Conservation (phyloP, 2,888 invertebrate genomes). For the Cryptosula pallasiana region DNA sequence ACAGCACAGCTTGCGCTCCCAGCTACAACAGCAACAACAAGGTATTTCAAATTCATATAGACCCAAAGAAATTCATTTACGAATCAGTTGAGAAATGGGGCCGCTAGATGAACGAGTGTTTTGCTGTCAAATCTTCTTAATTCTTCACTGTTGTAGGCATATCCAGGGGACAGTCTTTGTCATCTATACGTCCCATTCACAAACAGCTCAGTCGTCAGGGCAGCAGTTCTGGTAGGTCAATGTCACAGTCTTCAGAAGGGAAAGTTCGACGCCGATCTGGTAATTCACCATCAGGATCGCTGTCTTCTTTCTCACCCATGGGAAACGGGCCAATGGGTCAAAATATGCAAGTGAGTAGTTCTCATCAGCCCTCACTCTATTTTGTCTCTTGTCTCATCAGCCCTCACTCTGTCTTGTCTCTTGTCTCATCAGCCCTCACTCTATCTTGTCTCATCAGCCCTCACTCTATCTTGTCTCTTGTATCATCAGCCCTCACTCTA, state of each 20-base stretch:
- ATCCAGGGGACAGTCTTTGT: neutral
- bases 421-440: too few species aligned
- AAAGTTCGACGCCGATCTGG: constrained; percentile 6
- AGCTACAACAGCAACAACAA: too few species aligned
- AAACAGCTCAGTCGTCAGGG: neutral
- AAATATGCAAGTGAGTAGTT: neutral
- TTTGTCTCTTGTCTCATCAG: too few species aligned
- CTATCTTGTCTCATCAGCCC: too few species aligned
- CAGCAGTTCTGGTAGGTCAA: neutral
- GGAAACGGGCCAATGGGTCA: neutral
- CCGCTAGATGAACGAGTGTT: too few species aligned
- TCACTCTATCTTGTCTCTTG: too few species aligned
- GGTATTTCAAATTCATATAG: too few species aligned
- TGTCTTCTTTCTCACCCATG: constrained; percentile 7
- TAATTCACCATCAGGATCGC: neutral
- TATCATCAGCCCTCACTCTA: too few species aligned
- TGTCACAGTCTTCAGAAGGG: neutral
- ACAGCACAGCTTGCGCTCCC: neutral
- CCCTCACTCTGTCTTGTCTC: too few species aligned
- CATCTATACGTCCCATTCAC: neutral
- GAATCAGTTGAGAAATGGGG: too few species aligned
- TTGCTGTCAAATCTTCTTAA: neutral
- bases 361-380: too few species aligned
- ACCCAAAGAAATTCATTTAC: too few species aligned
- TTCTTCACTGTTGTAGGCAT: neutral